A percentile compares a stretch with the other conserved stretches of the same genome.
phyloP scores from a whole-genome alignment of 2,797 vertebrate species.

The Hyperoplus immaculatus region DNA sequence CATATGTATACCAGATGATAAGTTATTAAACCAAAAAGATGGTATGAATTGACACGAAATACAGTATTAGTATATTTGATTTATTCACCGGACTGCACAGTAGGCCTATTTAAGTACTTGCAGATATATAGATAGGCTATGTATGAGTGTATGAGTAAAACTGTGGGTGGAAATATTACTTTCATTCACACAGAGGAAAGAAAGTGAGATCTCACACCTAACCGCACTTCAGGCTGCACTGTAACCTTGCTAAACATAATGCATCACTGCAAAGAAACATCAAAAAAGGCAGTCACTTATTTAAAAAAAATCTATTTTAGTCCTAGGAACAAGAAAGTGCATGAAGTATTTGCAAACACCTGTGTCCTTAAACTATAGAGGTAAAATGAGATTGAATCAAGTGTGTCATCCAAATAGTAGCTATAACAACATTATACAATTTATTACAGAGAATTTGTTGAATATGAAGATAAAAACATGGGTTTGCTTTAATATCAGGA shows the following conservation, averaged over 20 bases:
- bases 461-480: slow-evolving; percentile 1
- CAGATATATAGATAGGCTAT: slow-evolving; percentile 1
- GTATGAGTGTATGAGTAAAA: not conserved
- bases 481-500: slow-evolving; percentile 25
- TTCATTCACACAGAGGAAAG: slow-evolving; percentile 20
- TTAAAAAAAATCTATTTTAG: not conserved
- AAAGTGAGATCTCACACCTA: slow-evolving; percentile 25
- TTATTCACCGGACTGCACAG: not conserved
- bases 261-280: slow-evolving; percentile 14
- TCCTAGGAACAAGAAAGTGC: not conserved
- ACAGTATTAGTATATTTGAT: not conserved
- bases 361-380: not conserved
- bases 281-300: not conserved
- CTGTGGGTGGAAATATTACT: slow-evolving; percentile 12
- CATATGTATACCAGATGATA: not conserved
- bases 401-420: slow-evolving; percentile 5
- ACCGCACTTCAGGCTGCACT: slow-evolving; percentile 12
- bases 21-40: not conserved
- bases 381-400: slow-evolving; percentile 6
- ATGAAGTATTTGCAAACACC: slow-evolving; percentile 5
- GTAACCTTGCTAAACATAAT: slow-evolving; percentile 13
- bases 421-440: not conserved
- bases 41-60: slow-evolving; percentile 1
- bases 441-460: slow-evolving; percentile 14
- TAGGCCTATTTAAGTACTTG: slow-evolving; percentile 3